Conservation (phyloP, 2,888 invertebrate genomes). For the Parapristionchus giblindavisi region DNA sequence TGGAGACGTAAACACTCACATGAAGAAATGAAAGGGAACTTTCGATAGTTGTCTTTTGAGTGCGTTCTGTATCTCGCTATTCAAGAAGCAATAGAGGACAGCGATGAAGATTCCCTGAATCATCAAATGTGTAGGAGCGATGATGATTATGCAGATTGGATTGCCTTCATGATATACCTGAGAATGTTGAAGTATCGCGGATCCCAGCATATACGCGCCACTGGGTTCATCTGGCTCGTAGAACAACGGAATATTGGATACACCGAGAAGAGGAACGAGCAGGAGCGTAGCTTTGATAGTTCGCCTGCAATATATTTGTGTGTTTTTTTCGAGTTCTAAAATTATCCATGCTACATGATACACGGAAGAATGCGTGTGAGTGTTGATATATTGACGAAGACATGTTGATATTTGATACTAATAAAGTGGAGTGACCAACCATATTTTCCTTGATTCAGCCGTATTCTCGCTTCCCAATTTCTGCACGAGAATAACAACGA, state of each 20-base stretch:
- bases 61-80: constrained; percentile 69
- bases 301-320: constrained; percentile 68
- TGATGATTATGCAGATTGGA: neutral
- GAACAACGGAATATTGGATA: constrained; percentile 74
- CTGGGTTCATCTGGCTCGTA: constrained; percentile 71
- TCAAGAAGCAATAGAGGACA: constrained; percentile 67
- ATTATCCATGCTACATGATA: neutral
- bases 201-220: constrained; percentile 73
- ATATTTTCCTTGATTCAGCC: constrained; percentile 72
- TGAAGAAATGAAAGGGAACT: constrained; percentile 53
- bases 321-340: neutral
- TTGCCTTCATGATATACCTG: constrained; percentile 71
- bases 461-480: constrained; percentile 72
- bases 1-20: neutral
- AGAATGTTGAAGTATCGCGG: constrained; percentile 74
- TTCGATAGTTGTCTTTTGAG: constrained; percentile 63
- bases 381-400: neutral
- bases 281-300: constrained; percentile 75
- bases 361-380: neutral
- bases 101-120: constrained; percentile 69
- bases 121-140: neutral
- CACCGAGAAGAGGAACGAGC: constrained; percentile 74
- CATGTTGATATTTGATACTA: constrained; percentile 8
- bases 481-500: constrained; percentile 72
- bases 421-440: constrained; percentile 55